A percentile compares a stretch with the other conserved stretches of the same genome.
Evolutionary conservation across 2,888 invertebrate species (phyloP).

Genomic region (Monoplex corrugatus): DNA sequence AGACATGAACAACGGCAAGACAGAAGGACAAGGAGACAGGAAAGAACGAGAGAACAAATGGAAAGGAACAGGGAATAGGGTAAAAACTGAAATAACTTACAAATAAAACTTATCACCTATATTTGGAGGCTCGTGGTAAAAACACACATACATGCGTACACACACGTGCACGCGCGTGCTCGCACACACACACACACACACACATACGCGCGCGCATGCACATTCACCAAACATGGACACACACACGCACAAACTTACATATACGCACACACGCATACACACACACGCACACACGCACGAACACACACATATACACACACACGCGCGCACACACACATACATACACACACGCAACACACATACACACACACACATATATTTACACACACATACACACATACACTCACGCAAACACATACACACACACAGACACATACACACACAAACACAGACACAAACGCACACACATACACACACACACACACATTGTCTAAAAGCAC

Average conservation of each 20-base stretch:
- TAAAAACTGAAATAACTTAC: too few relatives aligned
- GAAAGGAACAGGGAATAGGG: too few relatives aligned
- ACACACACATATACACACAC: background rate
- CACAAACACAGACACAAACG: too few relatives aligned
- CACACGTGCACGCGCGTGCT: too few relatives aligned
- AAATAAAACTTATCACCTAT: background rate
- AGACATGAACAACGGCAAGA: background rate
- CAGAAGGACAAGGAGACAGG: background rate
- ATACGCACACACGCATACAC: background rate
- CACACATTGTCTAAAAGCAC: too few relatives aligned
- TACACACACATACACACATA: background rate
- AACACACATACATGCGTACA: background rate
- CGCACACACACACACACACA: background rate
- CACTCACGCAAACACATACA: background rate
- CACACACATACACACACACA: too few relatives aligned
- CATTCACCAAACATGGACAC: background rate
- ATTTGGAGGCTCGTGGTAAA: background rate
- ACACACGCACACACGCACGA: background rate
- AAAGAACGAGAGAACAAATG: too few relatives aligned
- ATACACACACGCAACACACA: conserved; percentile 24
- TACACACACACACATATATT: background rate
- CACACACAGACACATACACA: background rate
- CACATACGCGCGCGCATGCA: background rate
- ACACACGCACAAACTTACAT: conserved; percentile 9
- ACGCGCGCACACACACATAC: conserved; percentile 23